A percentile compares a stretch with the other conserved stretches of the same genome.
These are phyloP conservation scores for Oceanites oceanicus DNA, from an alignment of 2,113 vertebrate species.

Conservation along the genomic window DNA sequence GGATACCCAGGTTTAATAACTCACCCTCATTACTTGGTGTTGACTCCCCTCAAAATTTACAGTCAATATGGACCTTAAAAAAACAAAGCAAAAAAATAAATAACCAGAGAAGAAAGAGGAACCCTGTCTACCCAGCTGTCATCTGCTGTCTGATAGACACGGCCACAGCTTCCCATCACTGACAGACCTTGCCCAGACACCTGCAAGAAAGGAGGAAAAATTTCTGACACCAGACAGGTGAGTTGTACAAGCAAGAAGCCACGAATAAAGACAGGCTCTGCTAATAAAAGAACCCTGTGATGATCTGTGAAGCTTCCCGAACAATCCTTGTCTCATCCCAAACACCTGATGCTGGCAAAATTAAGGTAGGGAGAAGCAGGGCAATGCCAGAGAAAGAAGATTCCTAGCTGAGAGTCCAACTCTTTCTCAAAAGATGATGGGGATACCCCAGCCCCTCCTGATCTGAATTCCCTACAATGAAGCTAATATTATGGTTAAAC, in stretches of 20 bases:
- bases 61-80: not conserved
- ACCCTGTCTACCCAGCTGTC: not conserved
- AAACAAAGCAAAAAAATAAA: not conserved
- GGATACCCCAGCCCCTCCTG: not conserved
- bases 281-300: not conserved
- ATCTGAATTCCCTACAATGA: not conserved
- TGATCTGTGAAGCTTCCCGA: not conserved
- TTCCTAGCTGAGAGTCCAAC: not conserved
- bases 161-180: not conserved
- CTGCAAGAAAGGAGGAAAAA: not conserved
- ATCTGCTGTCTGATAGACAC: not conserved
- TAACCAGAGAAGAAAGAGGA: not conserved
- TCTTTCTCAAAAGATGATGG: not conserved
- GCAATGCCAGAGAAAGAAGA: not conserved
- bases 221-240: not conserved
- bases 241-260: not conserved
- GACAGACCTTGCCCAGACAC: not conserved
- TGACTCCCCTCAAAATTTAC: not conserved
- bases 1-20: not conserved
- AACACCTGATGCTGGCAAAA: not conserved
- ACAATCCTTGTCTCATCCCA: not conserved
- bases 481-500: not conserved
- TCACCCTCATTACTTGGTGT: not conserved
- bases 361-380: not conserved
- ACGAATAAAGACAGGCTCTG: not conserved